phyloP scores from a whole-genome alignment of 2,113 vertebrate genomes.

The Chionomys nivalis region DNA sequence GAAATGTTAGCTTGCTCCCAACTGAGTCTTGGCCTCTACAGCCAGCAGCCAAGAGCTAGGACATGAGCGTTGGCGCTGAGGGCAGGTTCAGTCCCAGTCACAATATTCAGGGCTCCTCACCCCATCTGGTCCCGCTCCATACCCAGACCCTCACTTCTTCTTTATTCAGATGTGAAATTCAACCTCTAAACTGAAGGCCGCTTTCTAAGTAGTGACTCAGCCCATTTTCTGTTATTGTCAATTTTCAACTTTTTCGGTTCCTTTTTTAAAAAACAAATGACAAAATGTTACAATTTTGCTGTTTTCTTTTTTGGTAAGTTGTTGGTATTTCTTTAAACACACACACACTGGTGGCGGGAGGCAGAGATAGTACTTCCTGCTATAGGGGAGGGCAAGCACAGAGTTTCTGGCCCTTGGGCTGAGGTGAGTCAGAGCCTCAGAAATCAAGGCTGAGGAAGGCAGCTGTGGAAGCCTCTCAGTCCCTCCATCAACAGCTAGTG shows the following conservation, averaged over 20 bases:
- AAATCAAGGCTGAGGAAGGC: neutral
- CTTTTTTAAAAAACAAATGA: neutral
- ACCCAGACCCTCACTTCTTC: neutral
- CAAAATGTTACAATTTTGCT: neutral
- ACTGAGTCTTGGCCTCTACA: neutral
- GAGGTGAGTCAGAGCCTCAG: neutral
- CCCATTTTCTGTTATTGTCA: constrained; percentile 34
- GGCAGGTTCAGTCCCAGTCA: neutral
- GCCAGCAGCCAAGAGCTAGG: neutral
- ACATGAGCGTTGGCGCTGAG: neutral
- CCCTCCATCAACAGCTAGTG: neutral
- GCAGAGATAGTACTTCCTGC: neutral
- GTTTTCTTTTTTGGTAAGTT: neutral
- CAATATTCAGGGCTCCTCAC: neutral
- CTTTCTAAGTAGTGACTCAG: constrained; percentile 50
- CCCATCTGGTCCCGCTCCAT: neutral
- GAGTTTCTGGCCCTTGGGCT: neutral
- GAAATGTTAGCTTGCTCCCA: neutral
- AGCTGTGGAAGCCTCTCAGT: neutral
- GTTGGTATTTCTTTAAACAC: neutral
- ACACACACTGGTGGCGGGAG: no score
- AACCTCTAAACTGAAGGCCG: neutral
- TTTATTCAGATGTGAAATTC: neutral
- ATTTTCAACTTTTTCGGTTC: constrained; percentile 46
- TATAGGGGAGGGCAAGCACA: neutral